phyloP scores from a whole-genome alignment of 2,797 vertebrate genomes.

The Naso thynnoides region DNA sequence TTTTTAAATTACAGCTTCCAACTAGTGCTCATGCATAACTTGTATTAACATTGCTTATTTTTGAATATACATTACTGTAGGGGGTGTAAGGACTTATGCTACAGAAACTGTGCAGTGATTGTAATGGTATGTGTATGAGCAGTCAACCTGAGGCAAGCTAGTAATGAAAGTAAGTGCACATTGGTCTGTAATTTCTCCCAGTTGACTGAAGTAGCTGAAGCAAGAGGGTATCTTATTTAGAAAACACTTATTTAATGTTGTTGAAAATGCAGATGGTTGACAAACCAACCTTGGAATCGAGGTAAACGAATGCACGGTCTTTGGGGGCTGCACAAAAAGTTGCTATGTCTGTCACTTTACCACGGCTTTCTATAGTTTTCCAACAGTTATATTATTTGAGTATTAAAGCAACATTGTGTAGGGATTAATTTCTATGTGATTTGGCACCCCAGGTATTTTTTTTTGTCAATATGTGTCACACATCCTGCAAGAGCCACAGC shows the following conservation, averaged over 20 bases:
- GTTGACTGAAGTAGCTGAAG: slow-evolving; percentile 40
- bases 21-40: slow-evolving; percentile 17
- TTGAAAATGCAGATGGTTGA: slow-evolving; percentile 42
- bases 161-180: slow-evolving; percentile 12
- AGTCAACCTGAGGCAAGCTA: slow-evolving; percentile 55
- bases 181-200: slow-evolving; percentile 34
- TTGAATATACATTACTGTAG: slow-evolving; percentile 21
- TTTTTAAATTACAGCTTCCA: slow-evolving; percentile 45
- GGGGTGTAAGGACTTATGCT: slow-evolving; percentile 22
- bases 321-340: slow-evolving; percentile 12
- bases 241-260: slow-evolving; percentile 25
- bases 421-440: too few relatives aligned
- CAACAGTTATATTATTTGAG: not conserved
- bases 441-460: too few relatives aligned
- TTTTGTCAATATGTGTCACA: too few relatives aligned
- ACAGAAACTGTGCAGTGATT: slow-evolving; percentile 31
- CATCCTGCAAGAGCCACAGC: too few relatives aligned
- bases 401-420: too few relatives aligned
- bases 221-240: slow-evolving; percentile 42
- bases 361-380: slow-evolving; percentile 2
- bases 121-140: slow-evolving; percentile 55
- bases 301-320: slow-evolving; percentile 26
- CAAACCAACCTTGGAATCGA: slow-evolving; percentile 16
- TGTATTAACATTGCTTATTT: slow-evolving; percentile 25
- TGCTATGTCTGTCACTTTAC: not conserved